A percentile compares a stretch with the other conserved stretches of the same genome.
These are phyloP conservation scores for Oryzias celebensis DNA, from an alignment of 2,113 vertebrate species.

Conservation along the genomic window DNA sequence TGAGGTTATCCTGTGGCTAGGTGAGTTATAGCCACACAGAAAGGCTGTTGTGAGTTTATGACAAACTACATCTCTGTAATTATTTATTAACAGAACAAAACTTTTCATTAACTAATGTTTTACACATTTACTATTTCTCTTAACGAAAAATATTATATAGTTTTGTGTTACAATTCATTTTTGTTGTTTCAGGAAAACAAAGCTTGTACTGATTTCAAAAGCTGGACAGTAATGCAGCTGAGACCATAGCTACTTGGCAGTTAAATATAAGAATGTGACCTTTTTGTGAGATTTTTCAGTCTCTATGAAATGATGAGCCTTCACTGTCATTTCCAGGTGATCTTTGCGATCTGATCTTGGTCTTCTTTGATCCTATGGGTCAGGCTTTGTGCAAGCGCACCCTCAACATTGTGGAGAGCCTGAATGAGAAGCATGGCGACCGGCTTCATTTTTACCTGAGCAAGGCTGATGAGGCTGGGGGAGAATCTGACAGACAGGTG, in stretches of 20 bases:
- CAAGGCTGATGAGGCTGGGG: slow-evolving; percentile 83
- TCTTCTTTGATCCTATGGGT: slow-evolving; percentile 87
- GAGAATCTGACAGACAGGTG: slow-evolving; percentile 83
- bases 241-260: no score
- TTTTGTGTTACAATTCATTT: no score
- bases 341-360: slow-evolving; percentile 82
- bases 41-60: no score
- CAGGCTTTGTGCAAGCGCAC: slow-evolving; percentile 86
- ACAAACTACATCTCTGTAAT: no score
- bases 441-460: slow-evolving; percentile 82
- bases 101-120: no score
- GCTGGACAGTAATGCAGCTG: no score
- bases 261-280: background rate
- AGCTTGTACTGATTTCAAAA: no score
- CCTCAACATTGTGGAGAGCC: slow-evolving; percentile 81
- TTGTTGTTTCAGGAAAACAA: no score
- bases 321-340: slow-evolving; percentile 70
- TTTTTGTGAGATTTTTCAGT: background rate
- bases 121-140: no score
- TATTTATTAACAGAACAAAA: no score
- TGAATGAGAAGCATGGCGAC: slow-evolving; percentile 81
- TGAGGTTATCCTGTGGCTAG: slow-evolving; percentile 81
- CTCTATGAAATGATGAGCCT: background rate
- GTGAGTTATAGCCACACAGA: slow-evolving; percentile 40
- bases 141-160: no score